Base-by-base conservation (phyloP, 2,888 invertebrate species). In the Oscheius sp. region DNA sequence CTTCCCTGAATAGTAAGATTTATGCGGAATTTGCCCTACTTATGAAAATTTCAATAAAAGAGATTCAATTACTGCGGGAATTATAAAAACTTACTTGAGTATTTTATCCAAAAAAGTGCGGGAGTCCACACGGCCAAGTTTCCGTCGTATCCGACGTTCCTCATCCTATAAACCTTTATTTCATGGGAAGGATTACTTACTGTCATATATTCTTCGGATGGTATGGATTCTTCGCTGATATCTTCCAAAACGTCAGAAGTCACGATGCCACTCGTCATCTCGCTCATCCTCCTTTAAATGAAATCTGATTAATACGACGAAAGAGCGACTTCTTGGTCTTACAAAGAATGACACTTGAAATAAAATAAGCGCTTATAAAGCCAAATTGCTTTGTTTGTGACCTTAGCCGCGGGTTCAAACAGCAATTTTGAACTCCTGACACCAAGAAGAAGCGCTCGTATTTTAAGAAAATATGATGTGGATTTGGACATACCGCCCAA, bases 21-120 rank as follows among this genome's bases (percentile, higher is more conserved):
- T 21, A 18, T 18, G 13, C 49, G 55, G 13, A 55, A 49, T n/a
- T 13, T 49, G 6, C 35, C 35, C 35, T 35, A 35, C 35, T 35
- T 9, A 35, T 35, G 35, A 49, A 49, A 7, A n/a, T 49, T 13
- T 3, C 13, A 16, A 3, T 16, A 49, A 7, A 16, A 49, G 49
- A 13, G 13, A 18, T 16, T 13, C 13, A 49, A 55, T 21, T 21
- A 12, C n/a, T n/a, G n/a, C n/a, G n/a, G n/a, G n/a, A n/a, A n/a
- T n/a, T n/a, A n/a, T n/a, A n/a, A n/a, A n/a, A n/a, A n/a, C n/a
- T n/a, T n/a, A 66, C 66, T 35, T 66, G 13, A 29, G 29, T 29
- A 66, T 66, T n/a, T 35, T 18, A n/a, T 66, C 66, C 27, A 66
- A 49, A 66, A 66, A 49, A 12, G 66, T 49, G 18, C 66, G 46